Evolutionary conservation across 2,797 vertebrate genomes (phyloP).

Genomic region (Falco peregrinus): DNA sequence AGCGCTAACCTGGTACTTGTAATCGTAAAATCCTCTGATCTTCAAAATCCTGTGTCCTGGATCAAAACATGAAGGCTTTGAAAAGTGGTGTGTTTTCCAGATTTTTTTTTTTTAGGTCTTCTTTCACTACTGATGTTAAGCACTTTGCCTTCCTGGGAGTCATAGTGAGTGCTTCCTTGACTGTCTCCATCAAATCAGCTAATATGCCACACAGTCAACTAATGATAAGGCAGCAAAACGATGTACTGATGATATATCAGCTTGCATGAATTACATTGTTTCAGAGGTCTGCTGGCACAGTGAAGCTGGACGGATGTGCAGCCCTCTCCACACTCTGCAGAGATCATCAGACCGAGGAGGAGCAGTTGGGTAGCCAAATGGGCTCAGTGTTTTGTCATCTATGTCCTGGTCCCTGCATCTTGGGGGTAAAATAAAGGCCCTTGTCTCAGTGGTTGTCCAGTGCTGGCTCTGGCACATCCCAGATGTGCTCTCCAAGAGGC

Average conservation of each 20-base stretch:
- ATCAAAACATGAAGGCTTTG: neutral
- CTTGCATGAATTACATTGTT: fast-evolving
- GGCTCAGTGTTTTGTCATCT: neutral
- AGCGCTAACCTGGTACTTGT: neutral
- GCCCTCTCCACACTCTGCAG: neutral
- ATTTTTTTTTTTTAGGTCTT: neutral
- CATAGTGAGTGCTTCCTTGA: neutral
- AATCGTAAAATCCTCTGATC: neutral
- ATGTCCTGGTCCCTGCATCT: neutral
- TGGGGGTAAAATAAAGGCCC: neutral
- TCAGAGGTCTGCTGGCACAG: neutral
- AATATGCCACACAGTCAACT: neutral
- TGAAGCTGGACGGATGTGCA: neutral
- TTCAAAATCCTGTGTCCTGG: neutral
- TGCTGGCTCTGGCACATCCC: neutral
- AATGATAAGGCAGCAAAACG: too few species aligned
- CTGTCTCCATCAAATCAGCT: neutral
- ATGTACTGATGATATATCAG: too few species aligned
- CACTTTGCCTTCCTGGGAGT: neutral
- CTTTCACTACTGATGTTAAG: neutral
- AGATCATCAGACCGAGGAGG: neutral
- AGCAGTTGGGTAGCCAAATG: neutral
- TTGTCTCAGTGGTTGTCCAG: neutral
- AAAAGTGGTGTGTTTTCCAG: neutral
- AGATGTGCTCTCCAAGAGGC: neutral